Evolutionary conservation across 2,797 vertebrate species (phyloP).

Genomic region (Phrynocephalus vlangalii): DNA sequence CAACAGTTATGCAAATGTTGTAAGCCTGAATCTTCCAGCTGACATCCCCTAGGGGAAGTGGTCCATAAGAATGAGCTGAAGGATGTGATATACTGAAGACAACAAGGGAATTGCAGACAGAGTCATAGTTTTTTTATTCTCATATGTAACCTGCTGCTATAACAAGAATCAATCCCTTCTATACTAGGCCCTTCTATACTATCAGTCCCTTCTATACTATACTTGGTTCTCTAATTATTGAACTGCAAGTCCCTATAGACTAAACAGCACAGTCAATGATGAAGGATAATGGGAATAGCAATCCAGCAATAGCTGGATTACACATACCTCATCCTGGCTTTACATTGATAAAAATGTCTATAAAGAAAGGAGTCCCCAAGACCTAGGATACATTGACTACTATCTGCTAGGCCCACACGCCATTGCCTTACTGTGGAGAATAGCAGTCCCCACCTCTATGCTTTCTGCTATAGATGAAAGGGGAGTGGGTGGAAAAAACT

Average conservation of each 20-base stretch:
- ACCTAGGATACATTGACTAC: not conserved
- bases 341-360: not conserved
- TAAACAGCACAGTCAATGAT: not conserved
- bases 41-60: no score
- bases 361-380: not conserved
- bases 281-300: not conserved
- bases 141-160: no score
- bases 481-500: not conserved
- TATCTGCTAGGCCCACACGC: not conserved
- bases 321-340: not conserved
- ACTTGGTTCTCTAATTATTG: not conserved
- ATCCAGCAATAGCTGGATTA: no score
- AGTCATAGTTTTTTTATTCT: not conserved
- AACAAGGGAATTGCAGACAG: not conserved
- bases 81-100: not conserved
- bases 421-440: not conserved
- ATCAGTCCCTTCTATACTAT: not conserved
- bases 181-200: not conserved
- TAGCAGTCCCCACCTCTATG: conserved; percentile 4
- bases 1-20: not conserved
- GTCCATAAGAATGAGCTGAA: no score
- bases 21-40: no score
- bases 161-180: not conserved
- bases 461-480: conserved; percentile 6
- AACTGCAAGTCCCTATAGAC: not conserved